A percentile compares a stretch with the other conserved stretches of the same genome.
Conservation (phyloP, 2,797 vertebrate genomes). For the Enteromius viviparus region DNA sequence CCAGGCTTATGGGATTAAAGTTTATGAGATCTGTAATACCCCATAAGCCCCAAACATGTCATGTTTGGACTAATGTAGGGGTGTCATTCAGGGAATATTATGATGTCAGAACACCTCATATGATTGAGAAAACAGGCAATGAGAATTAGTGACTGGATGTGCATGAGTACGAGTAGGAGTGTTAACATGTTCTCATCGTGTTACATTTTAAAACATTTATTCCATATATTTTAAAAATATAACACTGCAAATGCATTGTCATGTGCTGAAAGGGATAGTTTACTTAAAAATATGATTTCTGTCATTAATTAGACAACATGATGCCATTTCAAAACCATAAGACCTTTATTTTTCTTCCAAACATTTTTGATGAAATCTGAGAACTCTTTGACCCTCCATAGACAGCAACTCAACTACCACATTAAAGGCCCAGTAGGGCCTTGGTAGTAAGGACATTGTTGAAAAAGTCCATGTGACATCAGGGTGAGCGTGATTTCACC, state of each 20-base stretch:
- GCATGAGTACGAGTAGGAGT: not conserved
- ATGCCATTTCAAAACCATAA: not conserved
- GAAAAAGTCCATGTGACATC: not conserved
- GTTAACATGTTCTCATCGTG: not conserved
- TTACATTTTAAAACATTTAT: not conserved
- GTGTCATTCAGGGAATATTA: conserved; percentile 58
- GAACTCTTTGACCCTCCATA: not conserved
- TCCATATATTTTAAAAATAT: not conserved
- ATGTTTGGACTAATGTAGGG: conserved; percentile 57
- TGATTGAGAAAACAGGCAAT: conserved; percentile 54
- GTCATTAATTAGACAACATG: not conserved
- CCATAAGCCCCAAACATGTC: conserved; percentile 54
- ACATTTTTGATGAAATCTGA: not conserved
- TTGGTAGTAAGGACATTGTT: not conserved
- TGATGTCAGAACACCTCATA: conserved; percentile 57
- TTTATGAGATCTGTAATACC: conserved; percentile 63
- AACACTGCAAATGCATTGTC: not conserved
- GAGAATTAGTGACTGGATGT: not conserved
- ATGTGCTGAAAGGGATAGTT: not conserved
- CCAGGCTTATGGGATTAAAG: conserved; percentile 57
- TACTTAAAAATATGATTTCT: not conserved
- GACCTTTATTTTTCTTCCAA: not conserved
- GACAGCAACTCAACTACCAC: not conserved
- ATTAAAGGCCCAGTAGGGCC: not conserved
- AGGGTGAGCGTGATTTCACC: too few relatives aligned